These are phyloP conservation scores for Olivierus martensii DNA, from an alignment of 1,140 invertebrate genomes.

Conservation along the genomic window DNA sequence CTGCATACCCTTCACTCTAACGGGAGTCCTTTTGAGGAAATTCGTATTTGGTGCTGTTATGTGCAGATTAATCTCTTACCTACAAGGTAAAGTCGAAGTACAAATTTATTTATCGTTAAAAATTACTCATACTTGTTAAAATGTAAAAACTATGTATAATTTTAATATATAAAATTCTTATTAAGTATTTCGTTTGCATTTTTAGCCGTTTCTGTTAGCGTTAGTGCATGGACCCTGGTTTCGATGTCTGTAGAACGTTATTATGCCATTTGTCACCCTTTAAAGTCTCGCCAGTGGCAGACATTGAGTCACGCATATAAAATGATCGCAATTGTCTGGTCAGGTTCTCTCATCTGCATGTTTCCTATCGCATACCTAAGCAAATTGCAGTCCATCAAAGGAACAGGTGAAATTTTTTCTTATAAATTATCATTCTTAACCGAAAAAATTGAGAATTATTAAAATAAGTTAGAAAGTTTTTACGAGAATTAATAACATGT, in stretches of 20 bases:
- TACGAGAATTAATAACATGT: too few relatives aligned
- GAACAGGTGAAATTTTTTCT: too few relatives aligned
- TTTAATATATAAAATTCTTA: too few relatives aligned
- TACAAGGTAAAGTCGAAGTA: conserved; percentile 51
- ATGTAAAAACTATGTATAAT: neutral
- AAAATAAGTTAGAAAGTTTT: too few relatives aligned
- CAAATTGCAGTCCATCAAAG: conserved; percentile 39
- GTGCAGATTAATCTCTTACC: conserved; percentile 69
- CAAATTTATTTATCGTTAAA: neutral
- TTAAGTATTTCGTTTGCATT: too few relatives aligned
- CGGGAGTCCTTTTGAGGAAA: conserved; percentile 60
- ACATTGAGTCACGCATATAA: conserved; percentile 77
- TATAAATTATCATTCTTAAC: too few relatives aligned
- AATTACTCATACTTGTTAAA: neutral
- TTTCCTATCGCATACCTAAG: conserved; percentile 52
- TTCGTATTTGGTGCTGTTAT: conserved; percentile 68
- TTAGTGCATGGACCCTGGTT: conserved; percentile 76
- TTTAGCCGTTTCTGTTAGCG: conserved; percentile 63
- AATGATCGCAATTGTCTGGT: conserved; percentile 63
- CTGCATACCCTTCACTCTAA: conserved; percentile 73
- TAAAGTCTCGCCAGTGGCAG: conserved; percentile 74
- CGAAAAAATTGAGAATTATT: too few relatives aligned
- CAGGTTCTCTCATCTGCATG: conserved; percentile 49
- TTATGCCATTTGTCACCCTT: conserved; percentile 77
- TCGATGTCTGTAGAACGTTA: conserved; percentile 80